Base-by-base conservation (phyloP, 1,140 invertebrate species). In the Cherax destructor region DNA sequence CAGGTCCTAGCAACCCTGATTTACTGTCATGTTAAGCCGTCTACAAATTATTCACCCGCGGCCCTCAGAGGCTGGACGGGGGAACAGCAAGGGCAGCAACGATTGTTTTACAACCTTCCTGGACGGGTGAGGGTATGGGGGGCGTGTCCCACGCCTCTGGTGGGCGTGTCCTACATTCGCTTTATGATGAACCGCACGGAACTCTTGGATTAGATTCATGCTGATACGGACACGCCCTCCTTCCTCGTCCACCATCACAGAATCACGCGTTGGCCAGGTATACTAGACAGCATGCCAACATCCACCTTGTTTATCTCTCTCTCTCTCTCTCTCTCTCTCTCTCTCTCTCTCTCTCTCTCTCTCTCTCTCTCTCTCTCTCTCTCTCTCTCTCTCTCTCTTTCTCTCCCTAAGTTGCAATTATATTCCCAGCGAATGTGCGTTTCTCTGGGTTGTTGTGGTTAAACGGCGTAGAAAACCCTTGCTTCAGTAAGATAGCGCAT, bases 11-110 rank as follows among this genome's bases (percentile, higher is more conserved):
- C 61, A 87, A 87, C 85, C 52, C 85, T 87, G 85, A 87, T 87
- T 87, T 87, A 87, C 85, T 76, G 85, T 87, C 85, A 87, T 87
- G 85, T 87, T 87, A 87, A 87, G 85, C 85, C 85, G 85, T 50
- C 85, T 78, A 87, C 85, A 87, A 87, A 87, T 87, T 87, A 87
- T 87, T 87, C 84, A 76, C 78, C 69, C 47, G 61, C 61, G 76
- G 85, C 74, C 74, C 74, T 49, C 24, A 72, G 69, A 77, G 72
- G 5, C 18, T 56, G 85, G 74, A 79, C 24, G 72, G 3, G 13
- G 49, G 85, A 74, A 74, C 24, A 21, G 21, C 21, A 52, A 50
- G 85, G 41, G n/a, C n/a, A 41, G 24, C 77, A 5, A 21, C 30
- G 72, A 87, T 56, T 87, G 69, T 77, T 78, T 74, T 86, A 77